These are phyloP conservation scores for Pholis gunnellus DNA, from an alignment of 2,113 vertebrate genomes.

Conservation along the genomic window DNA sequence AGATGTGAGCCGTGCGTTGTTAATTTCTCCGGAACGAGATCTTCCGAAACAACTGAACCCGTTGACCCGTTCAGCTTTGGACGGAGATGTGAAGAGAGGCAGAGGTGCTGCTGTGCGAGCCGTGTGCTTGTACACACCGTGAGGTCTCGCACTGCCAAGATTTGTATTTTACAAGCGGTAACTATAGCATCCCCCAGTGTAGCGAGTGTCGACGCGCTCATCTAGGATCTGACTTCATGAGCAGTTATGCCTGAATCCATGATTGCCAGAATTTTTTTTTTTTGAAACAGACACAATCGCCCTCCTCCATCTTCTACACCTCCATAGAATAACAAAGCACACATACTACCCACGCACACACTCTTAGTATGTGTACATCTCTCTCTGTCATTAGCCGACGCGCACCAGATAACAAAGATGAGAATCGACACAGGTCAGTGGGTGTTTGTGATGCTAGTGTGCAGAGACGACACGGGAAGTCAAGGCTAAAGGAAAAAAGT, in stretches of 20 bases:
- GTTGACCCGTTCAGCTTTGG: conserved; percentile 44
- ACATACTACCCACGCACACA: conserved; percentile 54
- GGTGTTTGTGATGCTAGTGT: background rate
- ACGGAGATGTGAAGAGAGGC: conserved; percentile 44
- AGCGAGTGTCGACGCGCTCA: conserved; percentile 56
- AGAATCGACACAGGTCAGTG: conserved; percentile 22
- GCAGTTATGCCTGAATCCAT: conserved; percentile 49
- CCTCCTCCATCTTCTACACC: conserved; percentile 37
- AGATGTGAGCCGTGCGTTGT: background rate
- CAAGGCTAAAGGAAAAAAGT: conserved; percentile 10
- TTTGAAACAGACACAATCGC: conserved; percentile 18
- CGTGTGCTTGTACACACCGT: conserved; percentile 39
- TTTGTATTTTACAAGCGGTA: conserved; percentile 63
- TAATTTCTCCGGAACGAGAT: background rate
- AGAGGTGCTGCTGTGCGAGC: conserved; percentile 68
- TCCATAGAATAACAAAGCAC: conserved; percentile 52
- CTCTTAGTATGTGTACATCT: conserved; percentile 6
- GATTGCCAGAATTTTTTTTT: conserved; percentile 21
- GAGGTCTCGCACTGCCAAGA: conserved; percentile 52
- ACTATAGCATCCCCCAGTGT: conserved; percentile 44
- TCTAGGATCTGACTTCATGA: conserved; percentile 57
- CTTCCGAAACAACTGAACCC: conserved; percentile 33
- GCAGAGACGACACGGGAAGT: conserved; percentile 34
- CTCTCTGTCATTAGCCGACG: conserved; percentile 37
- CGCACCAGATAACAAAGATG: conserved; percentile 14